Base-by-base conservation (phyloP, 2,888 invertebrate genomes). In the Drosophila atroscutellata region DNA sequence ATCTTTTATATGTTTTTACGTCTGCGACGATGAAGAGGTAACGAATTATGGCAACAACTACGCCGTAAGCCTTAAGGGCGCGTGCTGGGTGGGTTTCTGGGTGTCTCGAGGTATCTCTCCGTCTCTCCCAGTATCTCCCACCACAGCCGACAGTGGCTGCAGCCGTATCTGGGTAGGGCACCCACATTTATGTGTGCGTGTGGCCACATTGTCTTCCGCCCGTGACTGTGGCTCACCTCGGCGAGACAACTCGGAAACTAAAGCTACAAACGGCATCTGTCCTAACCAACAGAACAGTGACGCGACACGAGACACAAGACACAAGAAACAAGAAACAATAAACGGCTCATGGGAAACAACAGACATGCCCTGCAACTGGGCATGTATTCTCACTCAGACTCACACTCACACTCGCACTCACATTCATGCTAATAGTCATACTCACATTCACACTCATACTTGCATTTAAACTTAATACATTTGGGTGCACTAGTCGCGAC, bases 1-100 rank as follows among this genome's bases (percentile, higher is more conserved):
- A 77, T 83, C 84, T 86, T 86, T 88, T 79, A 83, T 79, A 75
- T 80, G 73, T 62, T 76, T 80, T 68, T 70, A 58, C 52, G 81
- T 83, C 78, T 86, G 86, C 72, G 71, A 74, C 71, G 67, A 72
- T 64, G 77, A 78, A 70, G 71, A 78, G 72, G 61, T 88, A 79
- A 79, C 76, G 68, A 88, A 86, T 86, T 86, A 81, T 79, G 75
- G 73, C 76, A 75, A 78, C 71, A 58, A 60, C 72, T 64, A 57
- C 45, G 72, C 64, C 65, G 61, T 59, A 51, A 61, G 63, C 68
- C 71, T 71, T 76, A 54, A 58, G 71, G 76, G 72, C 67, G 55
- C 45, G 32, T 56, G 47, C 60, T 55, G 59, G 69, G 55, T 55
- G 42, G 20, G 68, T 36, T 57, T 47, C 39, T 45, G 52, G 32